Conservation (phyloP, 2,113 vertebrate species). For the Atherinomorus stipes region DNA sequence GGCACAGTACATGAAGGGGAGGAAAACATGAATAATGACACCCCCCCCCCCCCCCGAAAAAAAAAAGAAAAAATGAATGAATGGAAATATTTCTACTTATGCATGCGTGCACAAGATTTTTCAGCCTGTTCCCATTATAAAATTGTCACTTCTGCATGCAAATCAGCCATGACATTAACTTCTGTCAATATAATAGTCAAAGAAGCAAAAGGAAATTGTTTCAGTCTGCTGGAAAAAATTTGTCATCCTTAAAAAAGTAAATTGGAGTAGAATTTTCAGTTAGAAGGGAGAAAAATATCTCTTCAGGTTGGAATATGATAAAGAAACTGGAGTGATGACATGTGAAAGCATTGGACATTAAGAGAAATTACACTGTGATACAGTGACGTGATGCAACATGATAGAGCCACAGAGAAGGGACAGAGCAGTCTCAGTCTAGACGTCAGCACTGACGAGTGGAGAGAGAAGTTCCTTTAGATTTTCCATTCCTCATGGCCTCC, state of each 20-base stretch:
- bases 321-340: conserved; percentile 35
- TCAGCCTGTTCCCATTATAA: background rate
- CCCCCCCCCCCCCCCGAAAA: too few species aligned
- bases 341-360: conserved; percentile 38
- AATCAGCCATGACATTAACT: conserved; percentile 35
- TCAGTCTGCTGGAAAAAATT: conserved; percentile 32
- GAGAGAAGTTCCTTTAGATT: conserved; percentile 22
- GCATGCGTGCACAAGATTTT: too few species aligned
- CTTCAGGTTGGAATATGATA: conserved; percentile 39
- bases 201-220: conserved; percentile 10
- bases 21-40: conserved; percentile 22
- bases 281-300: conserved; percentile 26
- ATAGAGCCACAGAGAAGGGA: conserved; percentile 41
- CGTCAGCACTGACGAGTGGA: conserved; percentile 34
- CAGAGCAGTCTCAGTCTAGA: conserved; percentile 42
- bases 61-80: conserved; percentile 15
- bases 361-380: conserved; percentile 37
- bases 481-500: conserved; percentile 12
- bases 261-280: conserved; percentile 58
- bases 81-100: background rate
- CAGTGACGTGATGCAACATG: conserved; percentile 50
- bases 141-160: conserved; percentile 23
- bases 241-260: conserved; percentile 28
- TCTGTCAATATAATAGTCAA: conserved; percentile 42
- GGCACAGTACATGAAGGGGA: conserved; percentile 1